Evolutionary conservation across 2,888 invertebrate genomes (phyloP).

Genomic region (Ochropleura plecta): DNA sequence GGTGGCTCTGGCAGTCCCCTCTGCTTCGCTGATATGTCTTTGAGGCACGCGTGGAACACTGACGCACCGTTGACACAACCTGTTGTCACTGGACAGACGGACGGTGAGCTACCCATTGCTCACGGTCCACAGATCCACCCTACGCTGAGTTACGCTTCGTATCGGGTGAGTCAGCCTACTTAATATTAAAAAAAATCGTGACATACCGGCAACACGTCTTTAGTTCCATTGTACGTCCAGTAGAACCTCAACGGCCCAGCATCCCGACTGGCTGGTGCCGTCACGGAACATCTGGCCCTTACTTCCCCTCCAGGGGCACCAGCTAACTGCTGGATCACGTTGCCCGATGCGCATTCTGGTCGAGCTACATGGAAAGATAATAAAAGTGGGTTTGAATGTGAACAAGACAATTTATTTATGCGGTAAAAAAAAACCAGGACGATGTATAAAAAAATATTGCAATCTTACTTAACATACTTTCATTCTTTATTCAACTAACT

Average conservation of each 20-base stretch:
- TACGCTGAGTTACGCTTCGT: too few relatives aligned
- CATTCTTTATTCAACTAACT: too few relatives aligned
- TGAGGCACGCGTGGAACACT: too few relatives aligned
- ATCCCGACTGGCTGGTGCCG: conserved; percentile 93
- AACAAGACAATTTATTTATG: neutral
- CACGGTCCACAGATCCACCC: too few relatives aligned
- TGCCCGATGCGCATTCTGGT: conserved; percentile 94
- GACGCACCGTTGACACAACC: too few relatives aligned
- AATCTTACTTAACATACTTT: too few relatives aligned
- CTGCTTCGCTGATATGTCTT: too few relatives aligned
- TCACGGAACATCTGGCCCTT: conserved; percentile 94
- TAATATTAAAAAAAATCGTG: neutral
- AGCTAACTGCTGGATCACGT: conserved; percentile 93
- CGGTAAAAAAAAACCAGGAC: neutral
- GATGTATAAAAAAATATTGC: too few relatives aligned
- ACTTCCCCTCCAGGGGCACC: conserved; percentile 94
- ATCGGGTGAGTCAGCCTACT: too few relatives aligned
- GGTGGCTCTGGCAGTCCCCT: too few relatives aligned
- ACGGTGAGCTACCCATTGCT: too few relatives aligned
- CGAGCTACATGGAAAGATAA: conserved; percentile 90
- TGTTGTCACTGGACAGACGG: too few relatives aligned
- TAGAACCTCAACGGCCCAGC: conserved; percentile 93
- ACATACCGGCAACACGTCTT: conserved; percentile 93
- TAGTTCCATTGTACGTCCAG: conserved; percentile 96
- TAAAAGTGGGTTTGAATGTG: neutral